A percentile compares a stretch with the other conserved stretches of the same genome.
These are phyloP conservation scores for Eleginops maclovinus DNA, from an alignment of 2,113 vertebrate species.

Conservation along the genomic window DNA sequence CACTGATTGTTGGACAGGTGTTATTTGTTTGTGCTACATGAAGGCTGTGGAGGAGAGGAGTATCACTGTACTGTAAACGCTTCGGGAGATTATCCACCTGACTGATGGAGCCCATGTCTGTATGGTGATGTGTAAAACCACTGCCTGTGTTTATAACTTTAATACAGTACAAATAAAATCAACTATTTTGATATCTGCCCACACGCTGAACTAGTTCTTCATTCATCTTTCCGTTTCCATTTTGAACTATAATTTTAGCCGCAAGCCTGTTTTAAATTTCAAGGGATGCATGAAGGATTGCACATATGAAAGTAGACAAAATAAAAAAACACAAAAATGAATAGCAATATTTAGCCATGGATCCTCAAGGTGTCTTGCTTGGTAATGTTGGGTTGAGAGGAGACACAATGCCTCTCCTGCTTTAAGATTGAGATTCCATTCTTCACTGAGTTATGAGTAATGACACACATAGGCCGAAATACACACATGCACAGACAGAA, in stretches of 20 bases:
- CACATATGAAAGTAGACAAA: too few species aligned
- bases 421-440: background rate
- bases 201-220: slow-evolving; percentile 27
- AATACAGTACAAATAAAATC: slow-evolving; percentile 86
- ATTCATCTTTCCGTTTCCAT: slow-evolving; percentile 9
- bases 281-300: too few species aligned
- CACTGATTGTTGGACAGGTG: slow-evolving; percentile 46
- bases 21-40: slow-evolving; percentile 37
- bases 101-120: slow-evolving; percentile 65
- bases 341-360: too few species aligned
- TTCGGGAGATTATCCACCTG: slow-evolving; percentile 55
- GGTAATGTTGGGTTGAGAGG: background rate
- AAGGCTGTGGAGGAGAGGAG: slow-evolving; percentile 32
- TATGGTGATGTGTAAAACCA: slow-evolving; percentile 82
- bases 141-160: slow-evolving; percentile 87
- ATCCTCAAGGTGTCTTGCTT: background rate
- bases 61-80: slow-evolving; percentile 75
- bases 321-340: too few species aligned
- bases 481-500: too few species aligned
- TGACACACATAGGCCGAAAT: too few species aligned
- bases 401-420: background rate
- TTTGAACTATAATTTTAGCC: background rate
- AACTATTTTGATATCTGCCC: slow-evolving; percentile 84
- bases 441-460: too few species aligned
- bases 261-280: too few species aligned